phyloP scores from a whole-genome alignment of 2,888 invertebrate genomes.

The Neoaliturus tenellus region DNA sequence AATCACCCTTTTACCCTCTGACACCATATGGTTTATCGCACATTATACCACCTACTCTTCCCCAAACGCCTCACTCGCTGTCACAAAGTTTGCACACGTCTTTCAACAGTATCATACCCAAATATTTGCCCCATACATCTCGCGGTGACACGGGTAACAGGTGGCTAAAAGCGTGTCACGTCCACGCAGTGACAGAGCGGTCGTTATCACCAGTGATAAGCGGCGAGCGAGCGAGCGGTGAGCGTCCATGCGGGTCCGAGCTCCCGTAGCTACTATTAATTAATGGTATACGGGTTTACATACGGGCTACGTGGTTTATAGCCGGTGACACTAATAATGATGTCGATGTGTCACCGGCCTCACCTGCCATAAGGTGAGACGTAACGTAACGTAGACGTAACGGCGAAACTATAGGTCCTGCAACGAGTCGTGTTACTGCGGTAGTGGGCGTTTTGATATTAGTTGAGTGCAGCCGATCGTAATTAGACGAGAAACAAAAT shows the following conservation, averaged over 20 bases:
- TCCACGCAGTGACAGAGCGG: background rate
- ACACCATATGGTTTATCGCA: too few relatives aligned
- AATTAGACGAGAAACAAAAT: too few relatives aligned
- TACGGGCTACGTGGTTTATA: slow-evolving; percentile 27
- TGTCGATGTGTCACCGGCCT: background rate
- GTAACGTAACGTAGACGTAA: too few relatives aligned
- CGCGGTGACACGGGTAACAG: slow-evolving; percentile 13
- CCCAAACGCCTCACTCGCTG: background rate
- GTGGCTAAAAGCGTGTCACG: slow-evolving; percentile 21
- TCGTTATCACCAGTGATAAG: slow-evolving; percentile 18
- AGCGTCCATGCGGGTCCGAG: slow-evolving; percentile 1
- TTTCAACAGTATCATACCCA: background rate
- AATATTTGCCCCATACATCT: slow-evolving; percentile 26
- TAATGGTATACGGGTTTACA: slow-evolving; percentile 37
- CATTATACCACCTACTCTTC: too few relatives aligned
- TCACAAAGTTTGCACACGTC: background rate
- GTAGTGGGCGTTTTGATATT: too few relatives aligned
- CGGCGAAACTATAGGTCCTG: too few relatives aligned
- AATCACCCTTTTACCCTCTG: too few relatives aligned
- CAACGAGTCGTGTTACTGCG: too few relatives aligned
- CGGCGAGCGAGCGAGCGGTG: background rate
- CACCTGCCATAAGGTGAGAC: too few relatives aligned
- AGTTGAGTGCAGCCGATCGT: too few relatives aligned
- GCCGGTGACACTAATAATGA: slow-evolving; percentile 28
- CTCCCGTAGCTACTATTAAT: slow-evolving; percentile 43